A percentile compares a stretch with the other conserved stretches of the same genome.
Evolutionary conservation across 2,113 vertebrate genomes (phyloP).

Genomic region (Spea bombifrons): DNA sequence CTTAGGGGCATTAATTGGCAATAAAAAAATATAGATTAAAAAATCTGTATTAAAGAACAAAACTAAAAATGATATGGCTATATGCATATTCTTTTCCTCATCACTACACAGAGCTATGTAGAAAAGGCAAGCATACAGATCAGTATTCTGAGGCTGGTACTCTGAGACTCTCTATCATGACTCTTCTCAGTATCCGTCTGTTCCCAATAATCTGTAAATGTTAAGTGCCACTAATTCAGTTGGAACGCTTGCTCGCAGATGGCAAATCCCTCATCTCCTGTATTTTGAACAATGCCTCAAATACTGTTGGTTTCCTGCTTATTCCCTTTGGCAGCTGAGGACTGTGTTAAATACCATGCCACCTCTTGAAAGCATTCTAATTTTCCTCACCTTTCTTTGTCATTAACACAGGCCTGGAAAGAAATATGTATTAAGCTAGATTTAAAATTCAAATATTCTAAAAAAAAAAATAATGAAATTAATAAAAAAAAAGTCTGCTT

Average conservation of each 20-base stretch:
- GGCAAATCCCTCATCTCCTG: constrained; percentile 33
- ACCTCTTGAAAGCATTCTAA: neutral
- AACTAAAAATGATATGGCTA: too few relatives aligned
- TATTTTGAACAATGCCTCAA: constrained; percentile 13
- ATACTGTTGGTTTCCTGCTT: constrained; percentile 8
- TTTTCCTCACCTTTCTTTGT: neutral
- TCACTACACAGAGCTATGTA: neutral
- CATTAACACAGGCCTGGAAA: neutral
- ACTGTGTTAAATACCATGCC: neutral
- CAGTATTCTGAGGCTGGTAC: neutral
- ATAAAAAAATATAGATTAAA: too few relatives aligned
- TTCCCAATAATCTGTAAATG: constrained; percentile 41
- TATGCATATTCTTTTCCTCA: too few relatives aligned
- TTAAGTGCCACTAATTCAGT: constrained; percentile 44
- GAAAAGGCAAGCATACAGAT: neutral
- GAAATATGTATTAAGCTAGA: too few relatives aligned
- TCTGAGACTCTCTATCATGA: constrained; percentile 7
- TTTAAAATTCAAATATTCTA: neutral
- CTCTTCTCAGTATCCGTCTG: constrained; percentile 26
- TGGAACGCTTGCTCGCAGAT: constrained; percentile 31
- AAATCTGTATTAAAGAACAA: too few relatives aligned
- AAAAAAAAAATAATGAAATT: too few relatives aligned
- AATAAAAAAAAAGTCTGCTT: too few relatives aligned
- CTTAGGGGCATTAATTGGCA: too few relatives aligned
- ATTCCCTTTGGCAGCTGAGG: constrained; percentile 2